Percentiles rank a stretch among this genome's conserved stretches.
phyloP scores from a whole-genome alignment of 2,888 invertebrate genomes.

The Spisula subtruncata region DNA sequence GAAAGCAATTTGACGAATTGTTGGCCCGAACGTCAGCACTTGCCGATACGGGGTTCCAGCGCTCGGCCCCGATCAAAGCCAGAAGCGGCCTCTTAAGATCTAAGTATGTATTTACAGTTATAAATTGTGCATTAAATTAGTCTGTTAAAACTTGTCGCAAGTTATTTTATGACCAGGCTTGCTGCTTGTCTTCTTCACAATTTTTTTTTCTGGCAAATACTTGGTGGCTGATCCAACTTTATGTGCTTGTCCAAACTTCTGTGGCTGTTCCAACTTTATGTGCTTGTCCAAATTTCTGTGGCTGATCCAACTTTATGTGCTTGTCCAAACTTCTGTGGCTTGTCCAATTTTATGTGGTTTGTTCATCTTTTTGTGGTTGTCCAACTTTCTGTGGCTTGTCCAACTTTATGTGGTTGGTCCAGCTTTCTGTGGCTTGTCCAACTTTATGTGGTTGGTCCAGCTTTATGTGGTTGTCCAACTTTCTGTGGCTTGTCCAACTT shows the following conservation, averaged over 20 bases:
- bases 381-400: too few relatives aligned
- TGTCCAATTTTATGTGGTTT: too few relatives aligned
- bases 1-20: constrained; percentile 86
- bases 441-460: neutral
- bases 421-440: neutral
- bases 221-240: neutral
- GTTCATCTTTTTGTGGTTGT: too few relatives aligned
- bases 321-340: too few relatives aligned
- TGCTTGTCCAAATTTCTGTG: too few relatives aligned
- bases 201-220: neutral
- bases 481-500: neutral
- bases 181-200: neutral
- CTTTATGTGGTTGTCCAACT: neutral
- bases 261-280: too few relatives aligned
- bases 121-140: neutral
- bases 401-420: too few relatives aligned
- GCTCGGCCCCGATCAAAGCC: constrained; percentile 75
- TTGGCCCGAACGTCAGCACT: constrained; percentile 79
- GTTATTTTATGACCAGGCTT: constrained; percentile 16
- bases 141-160: neutral
- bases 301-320: too few relatives aligned
- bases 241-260: too few relatives aligned
- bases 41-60: constrained; percentile 71
- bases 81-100: constrained; percentile 79
- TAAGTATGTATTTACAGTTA: constrained; percentile 75